Evolutionary conservation across 2,113 vertebrate genomes (phyloP).

Genomic region (Neolamprologus devosi): DNA sequence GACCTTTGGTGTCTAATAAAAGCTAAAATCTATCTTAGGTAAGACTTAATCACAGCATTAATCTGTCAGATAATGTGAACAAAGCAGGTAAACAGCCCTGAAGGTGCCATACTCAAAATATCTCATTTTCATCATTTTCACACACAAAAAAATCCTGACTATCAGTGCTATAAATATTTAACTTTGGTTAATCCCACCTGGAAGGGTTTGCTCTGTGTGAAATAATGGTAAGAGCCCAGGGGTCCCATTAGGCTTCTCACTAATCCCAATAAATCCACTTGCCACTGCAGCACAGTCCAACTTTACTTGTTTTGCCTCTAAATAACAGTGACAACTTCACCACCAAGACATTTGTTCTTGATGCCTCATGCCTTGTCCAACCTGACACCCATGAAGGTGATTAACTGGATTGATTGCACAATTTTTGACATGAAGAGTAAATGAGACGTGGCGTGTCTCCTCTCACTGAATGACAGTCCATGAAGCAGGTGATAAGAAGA

Average conservation of each 20-base stretch:
- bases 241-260: conserved; percentile 35
- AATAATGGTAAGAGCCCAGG: conserved; percentile 37
- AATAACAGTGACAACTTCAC: conserved; percentile 12
- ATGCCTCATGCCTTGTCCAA: neutral
- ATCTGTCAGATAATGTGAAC: conserved; percentile 14
- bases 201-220: conserved; percentile 16
- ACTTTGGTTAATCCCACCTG: conserved; percentile 42
- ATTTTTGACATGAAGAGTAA: neutral
- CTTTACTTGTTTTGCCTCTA: neutral
- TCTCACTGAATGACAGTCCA: neutral
- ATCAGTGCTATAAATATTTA: conserved; percentile 24
- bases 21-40: neutral
- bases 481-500: neutral
- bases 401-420: conserved; percentile 3
- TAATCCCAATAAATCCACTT: conserved; percentile 45
- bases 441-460: neutral
- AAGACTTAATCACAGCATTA: conserved; percentile 7
- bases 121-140: neutral
- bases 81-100: conserved; percentile 23
- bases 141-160: neutral
- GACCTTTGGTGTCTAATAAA: conserved; percentile 1
- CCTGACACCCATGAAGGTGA: neutral
- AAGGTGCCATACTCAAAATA: neutral
- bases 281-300: neutral
- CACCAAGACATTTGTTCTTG: neutral